These are phyloP conservation scores for Crematogaster levior DNA, from an alignment of 2,888 invertebrate species.

Conservation along the genomic window DNA sequence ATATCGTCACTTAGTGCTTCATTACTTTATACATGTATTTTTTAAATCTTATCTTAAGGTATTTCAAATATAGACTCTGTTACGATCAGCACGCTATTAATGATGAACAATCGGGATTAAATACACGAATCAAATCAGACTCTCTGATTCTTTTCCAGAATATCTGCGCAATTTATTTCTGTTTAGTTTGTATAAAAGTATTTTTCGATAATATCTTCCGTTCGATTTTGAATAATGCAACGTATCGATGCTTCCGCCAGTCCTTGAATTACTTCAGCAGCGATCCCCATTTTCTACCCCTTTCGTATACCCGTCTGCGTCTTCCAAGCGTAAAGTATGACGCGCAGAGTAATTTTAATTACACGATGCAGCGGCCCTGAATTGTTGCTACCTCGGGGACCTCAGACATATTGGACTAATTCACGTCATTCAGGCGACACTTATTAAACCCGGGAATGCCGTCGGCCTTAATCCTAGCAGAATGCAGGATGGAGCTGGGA, in stretches of 20 bases:
- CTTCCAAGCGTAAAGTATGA: conserved; percentile 79
- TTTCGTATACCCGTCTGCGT: conserved; percentile 23
- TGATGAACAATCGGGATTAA: not conserved
- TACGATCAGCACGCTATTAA: not conserved
- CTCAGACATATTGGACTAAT: conserved; percentile 83
- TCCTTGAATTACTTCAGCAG: conserved; percentile 65
- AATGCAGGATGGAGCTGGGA: conserved; percentile 69
- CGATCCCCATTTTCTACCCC: conserved; percentile 40
- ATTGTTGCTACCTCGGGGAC: conserved; percentile 78
- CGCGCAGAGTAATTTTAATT: conserved; percentile 82
- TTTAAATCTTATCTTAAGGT: not conserved
- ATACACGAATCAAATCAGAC: not conserved
- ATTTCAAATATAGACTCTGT: not conserved
- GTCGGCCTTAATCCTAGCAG: conserved; percentile 78
- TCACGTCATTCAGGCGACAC: conserved; percentile 83
- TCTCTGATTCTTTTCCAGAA: not conserved
- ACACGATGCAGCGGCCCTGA: conserved; percentile 79
- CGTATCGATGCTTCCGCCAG: conserved; percentile 1
- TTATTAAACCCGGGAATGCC: conserved; percentile 83
- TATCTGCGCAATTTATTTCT: not conserved
- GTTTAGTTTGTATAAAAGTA: not conserved
- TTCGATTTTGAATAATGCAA: conserved; percentile 24
- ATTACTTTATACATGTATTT: not conserved
- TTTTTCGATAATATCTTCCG: not conserved
- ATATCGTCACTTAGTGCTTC: not conserved